These are phyloP conservation scores for Eubasilissa splendida DNA, from an alignment of 2,888 invertebrate genomes.

Conservation along the genomic window DNA sequence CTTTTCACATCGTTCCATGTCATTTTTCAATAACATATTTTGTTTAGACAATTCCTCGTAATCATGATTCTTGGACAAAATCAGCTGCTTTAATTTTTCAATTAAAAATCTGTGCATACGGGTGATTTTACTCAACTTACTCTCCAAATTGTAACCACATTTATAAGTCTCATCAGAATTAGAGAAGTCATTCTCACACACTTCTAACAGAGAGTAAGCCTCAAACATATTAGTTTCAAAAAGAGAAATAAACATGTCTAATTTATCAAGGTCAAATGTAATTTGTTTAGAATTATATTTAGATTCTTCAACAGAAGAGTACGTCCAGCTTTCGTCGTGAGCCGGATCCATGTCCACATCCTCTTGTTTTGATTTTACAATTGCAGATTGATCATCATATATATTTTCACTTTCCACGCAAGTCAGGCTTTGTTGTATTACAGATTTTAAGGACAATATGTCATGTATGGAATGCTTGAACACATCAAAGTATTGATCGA, in stretches of 20 bases:
- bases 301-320: too few species aligned
- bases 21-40: slow-evolving; percentile 49
- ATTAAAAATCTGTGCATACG: slow-evolving; percentile 17
- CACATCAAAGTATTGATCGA: slow-evolving; percentile 3
- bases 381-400: not conserved
- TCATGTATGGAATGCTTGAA: not conserved
- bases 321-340: too few species aligned
- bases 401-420: not conserved
- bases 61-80: slow-evolving; percentile 5
- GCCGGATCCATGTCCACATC: too few species aligned
- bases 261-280: not conserved
- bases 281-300: too few species aligned
- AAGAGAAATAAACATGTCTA: not conserved
- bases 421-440: not conserved
- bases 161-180: not conserved
- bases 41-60: slow-evolving; percentile 26
- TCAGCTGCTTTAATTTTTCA: slow-evolving; percentile 13
- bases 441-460: slow-evolving; percentile 8
- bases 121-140: slow-evolving; percentile 12
- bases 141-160: not conserved
- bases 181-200: not conserved
- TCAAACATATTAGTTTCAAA: not conserved
- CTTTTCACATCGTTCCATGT: slow-evolving; percentile 43
- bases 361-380: too few species aligned
- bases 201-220: not conserved